A percentile compares a stretch with the other conserved stretches of the same genome.
Conservation (phyloP, 2,888 invertebrate genomes). For the Aleiodes leptofemur region DNA sequence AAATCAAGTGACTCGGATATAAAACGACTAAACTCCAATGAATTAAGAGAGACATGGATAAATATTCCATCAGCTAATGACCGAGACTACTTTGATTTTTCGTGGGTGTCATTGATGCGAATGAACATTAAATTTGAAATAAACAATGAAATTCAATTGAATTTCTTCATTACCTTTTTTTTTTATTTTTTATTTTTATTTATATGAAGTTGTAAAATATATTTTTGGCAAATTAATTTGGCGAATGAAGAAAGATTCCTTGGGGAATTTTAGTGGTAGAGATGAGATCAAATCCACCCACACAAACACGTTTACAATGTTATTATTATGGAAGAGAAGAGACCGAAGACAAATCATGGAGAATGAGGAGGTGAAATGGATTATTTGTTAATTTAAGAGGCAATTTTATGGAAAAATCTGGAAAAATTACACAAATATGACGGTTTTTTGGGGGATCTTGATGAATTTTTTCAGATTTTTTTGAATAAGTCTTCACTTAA, state of each 20-base stretch:
- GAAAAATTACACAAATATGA: too few relatives aligned
- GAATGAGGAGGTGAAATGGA: too few relatives aligned
- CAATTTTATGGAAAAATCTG: too few relatives aligned
- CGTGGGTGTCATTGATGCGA: conserved; percentile 5
- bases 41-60: conserved; percentile 49
- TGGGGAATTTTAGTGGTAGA: neutral
- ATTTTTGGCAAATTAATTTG: neutral
- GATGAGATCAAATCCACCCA: too few relatives aligned
- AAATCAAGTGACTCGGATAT: conserved; percentile 69
- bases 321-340: too few relatives aligned
- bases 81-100: conserved; percentile 5
- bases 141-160: neutral
- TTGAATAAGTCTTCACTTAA: too few relatives aligned
- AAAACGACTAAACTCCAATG: conserved; percentile 53
- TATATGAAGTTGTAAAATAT: neutral
- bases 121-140: neutral
- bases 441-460: too few relatives aligned
- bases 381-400: too few relatives aligned
- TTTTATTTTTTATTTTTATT: neutral
- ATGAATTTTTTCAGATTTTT: too few relatives aligned
- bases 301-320: too few relatives aligned
- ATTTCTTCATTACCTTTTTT: neutral
- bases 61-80: conserved; percentile 52
- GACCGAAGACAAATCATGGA: too few relatives aligned
- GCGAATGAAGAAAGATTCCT: neutral